Evolutionary conservation across 2,888 invertebrate species (phyloP).

Genomic region (Nezara viridula): DNA sequence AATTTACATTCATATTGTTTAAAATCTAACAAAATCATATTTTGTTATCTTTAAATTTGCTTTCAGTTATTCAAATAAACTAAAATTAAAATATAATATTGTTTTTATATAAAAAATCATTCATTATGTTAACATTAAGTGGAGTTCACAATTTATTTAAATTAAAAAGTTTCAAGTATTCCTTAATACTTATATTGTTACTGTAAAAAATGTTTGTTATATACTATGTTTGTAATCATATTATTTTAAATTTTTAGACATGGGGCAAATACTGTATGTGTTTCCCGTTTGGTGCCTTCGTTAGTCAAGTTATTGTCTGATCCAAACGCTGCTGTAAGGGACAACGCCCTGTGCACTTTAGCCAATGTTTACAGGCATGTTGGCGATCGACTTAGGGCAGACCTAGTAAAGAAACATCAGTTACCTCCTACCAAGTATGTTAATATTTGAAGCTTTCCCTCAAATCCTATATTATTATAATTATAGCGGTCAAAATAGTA

Average conservation of each 20-base stretch:
- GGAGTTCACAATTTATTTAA: neutral
- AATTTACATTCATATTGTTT: too few relatives aligned
- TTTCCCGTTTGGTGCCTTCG: constrained; percentile 85
- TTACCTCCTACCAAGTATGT: constrained; percentile 78
- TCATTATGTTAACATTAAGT: neutral
- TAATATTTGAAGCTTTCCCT: neutral
- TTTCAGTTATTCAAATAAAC: too few relatives aligned
- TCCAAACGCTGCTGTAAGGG: constrained; percentile 88
- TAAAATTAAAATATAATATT: too few relatives aligned
- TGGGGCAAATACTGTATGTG: constrained; percentile 85
- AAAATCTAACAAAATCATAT: too few relatives aligned
- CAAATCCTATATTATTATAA: neutral
- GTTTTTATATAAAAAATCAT: too few relatives aligned
- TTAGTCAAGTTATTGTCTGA: constrained; percentile 88
- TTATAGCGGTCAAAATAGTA: neutral
- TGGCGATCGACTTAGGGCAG: constrained; percentile 87
- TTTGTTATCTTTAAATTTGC: too few relatives aligned
- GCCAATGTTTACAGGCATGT: constrained; percentile 94
- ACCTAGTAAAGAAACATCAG: constrained; percentile 85
- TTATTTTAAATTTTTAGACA: constrained; percentile 74
- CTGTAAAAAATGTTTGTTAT: too few relatives aligned
- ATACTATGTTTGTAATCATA: too few relatives aligned
- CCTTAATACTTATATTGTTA: neutral
- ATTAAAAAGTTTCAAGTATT: neutral
- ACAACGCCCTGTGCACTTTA: constrained; percentile 87